Conservation (phyloP, 2,888 invertebrate genomes). For the Drepana falcataria region DNA sequence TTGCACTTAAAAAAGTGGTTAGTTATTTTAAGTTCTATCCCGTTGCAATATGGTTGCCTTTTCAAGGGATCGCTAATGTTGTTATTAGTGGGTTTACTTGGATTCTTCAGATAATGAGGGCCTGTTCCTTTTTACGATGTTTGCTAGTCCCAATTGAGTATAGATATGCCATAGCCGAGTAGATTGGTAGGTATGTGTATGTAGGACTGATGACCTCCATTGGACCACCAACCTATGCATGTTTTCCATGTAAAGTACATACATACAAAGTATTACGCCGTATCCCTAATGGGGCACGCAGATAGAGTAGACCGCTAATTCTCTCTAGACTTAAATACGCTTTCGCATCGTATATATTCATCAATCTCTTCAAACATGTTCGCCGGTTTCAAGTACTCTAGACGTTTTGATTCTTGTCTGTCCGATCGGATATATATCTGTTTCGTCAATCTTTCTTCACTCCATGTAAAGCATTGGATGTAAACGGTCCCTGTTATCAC, state of each 20-base stretch:
- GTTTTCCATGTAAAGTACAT: neutral
- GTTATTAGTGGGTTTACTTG: constrained; percentile 31
- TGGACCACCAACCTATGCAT: neutral
- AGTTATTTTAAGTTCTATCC: constrained; percentile 15
- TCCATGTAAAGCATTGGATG: constrained; percentile 17
- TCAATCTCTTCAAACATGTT: too few relatives aligned
- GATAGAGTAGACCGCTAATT: too few relatives aligned
- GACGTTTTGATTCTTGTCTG: too few relatives aligned
- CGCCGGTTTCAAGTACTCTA: too few relatives aligned
- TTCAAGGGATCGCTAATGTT: constrained; percentile 12
- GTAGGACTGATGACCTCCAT: neutral
- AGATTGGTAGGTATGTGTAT: neutral
- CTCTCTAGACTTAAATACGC: too few relatives aligned
- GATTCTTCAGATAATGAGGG: constrained; percentile 44
- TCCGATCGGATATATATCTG: too few relatives aligned
- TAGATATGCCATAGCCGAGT: neutral
- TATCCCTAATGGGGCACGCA: too few relatives aligned
- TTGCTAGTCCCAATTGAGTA: constrained; percentile 29
- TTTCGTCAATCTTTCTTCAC: too few relatives aligned
- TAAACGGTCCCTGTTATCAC: constrained; percentile 46
- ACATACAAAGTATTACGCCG: too few relatives aligned
- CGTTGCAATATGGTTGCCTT: constrained; percentile 11
- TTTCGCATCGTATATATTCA: too few relatives aligned
- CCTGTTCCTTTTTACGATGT: constrained; percentile 35
- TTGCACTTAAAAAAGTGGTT: constrained; percentile 13